Evolutionary conservation across 2,113 vertebrate species (phyloP).

Genomic region (Percina caprodes): DNA sequence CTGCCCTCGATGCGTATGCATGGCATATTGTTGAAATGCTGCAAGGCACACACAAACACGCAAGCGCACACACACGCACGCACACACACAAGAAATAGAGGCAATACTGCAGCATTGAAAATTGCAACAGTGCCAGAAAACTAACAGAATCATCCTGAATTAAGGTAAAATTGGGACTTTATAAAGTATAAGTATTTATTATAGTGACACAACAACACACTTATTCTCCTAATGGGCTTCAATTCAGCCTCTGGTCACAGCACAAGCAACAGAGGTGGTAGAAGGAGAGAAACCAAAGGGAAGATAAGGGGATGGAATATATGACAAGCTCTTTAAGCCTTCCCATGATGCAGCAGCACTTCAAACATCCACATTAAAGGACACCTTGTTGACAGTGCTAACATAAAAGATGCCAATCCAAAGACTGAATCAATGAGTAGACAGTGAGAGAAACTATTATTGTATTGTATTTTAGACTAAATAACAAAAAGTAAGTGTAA

Average conservation of each 20-base stretch:
- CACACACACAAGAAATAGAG: background rate
- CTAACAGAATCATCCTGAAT: background rate
- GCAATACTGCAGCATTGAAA: background rate
- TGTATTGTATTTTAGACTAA: background rate
- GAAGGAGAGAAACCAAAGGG: background rate
- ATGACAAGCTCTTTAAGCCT: background rate
- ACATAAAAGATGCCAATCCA: background rate
- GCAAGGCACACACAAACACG: background rate
- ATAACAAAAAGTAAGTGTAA: background rate
- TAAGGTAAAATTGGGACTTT: background rate
- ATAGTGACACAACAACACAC: background rate
- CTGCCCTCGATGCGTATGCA: slow-evolving; percentile 46
- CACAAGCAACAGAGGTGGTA: background rate
- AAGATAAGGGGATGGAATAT: background rate
- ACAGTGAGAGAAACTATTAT: background rate
- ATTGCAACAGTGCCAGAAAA: background rate
- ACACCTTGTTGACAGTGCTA: background rate
- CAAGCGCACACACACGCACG: background rate
- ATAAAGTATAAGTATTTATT: background rate
- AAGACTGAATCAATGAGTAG: background rate
- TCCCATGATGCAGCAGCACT: background rate
- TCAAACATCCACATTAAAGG: background rate
- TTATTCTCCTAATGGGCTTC: background rate
- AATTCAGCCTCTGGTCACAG: background rate
- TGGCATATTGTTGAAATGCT: slow-evolving; percentile 27